Percentiles rank a stretch among this genome's conserved stretches.
Conservation (phyloP, 2,113 vertebrate species). For the Acanthisitta chloris region DNA sequence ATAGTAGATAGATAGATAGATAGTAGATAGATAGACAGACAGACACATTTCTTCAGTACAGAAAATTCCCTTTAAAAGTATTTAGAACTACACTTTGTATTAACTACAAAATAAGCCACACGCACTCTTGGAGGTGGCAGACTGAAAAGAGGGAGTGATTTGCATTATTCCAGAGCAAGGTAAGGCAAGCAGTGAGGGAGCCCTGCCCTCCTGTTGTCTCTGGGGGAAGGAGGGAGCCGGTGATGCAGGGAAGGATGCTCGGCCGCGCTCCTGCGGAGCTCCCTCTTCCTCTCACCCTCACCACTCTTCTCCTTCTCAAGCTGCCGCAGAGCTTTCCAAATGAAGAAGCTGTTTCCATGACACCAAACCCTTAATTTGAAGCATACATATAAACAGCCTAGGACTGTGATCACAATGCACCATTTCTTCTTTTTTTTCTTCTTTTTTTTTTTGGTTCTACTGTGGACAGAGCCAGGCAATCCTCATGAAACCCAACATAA, state of each 20-base stretch:
- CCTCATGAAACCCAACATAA: background rate
- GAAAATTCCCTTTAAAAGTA: background rate
- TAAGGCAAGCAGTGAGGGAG: background rate
- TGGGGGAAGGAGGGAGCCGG: background rate
- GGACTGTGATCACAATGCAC: slow-evolving; percentile 57
- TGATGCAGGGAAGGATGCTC: background rate
- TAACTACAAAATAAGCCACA: background rate
- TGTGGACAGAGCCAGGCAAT: background rate
- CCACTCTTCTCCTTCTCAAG: slow-evolving; percentile 36
- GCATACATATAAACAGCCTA: slow-evolving; percentile 65
- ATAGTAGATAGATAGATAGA: too few species aligned
- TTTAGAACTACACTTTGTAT: background rate
- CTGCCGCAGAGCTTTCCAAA: slow-evolving; percentile 74
- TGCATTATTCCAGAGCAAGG: background rate
- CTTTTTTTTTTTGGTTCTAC: slow-evolving; percentile 3
- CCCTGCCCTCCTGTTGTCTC: background rate
- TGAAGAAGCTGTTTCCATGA: slow-evolving; percentile 79
- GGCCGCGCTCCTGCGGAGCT: background rate
- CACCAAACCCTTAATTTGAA: slow-evolving; percentile 77
- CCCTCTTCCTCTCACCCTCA: background rate
- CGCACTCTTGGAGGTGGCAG: background rate
- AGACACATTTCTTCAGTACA: background rate
- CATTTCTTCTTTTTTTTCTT: slow-evolving; percentile 62
- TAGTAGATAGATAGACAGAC: too few species aligned
- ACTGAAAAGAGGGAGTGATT: background rate